These are phyloP conservation scores for Neosilurus mollespiculum DNA, from an alignment of 2,797 vertebrate species.

Conservation along the genomic window DNA sequence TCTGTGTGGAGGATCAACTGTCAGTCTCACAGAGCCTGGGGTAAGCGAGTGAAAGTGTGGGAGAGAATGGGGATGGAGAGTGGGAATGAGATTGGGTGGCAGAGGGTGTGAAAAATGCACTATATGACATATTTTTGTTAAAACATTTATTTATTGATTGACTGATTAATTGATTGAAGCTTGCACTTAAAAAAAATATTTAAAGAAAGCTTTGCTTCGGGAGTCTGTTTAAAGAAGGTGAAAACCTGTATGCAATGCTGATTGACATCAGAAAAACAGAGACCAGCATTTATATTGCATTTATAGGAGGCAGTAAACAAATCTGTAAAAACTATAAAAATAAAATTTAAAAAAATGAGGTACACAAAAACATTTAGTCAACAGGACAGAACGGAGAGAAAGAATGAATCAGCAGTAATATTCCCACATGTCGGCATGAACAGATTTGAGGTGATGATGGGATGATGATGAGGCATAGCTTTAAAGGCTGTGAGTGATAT, in stretches of 20 bases:
- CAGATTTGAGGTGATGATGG: background rate
- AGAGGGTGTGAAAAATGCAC: background rate
- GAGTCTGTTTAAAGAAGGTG: background rate
- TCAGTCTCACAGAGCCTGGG: slow-evolving; percentile 61
- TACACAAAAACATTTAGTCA: background rate
- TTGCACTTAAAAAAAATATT: slow-evolving; percentile 13
- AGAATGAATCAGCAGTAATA: background rate
- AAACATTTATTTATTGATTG: background rate
- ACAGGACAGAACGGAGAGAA: background rate
- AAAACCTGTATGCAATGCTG: background rate
- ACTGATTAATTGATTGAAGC: background rate
- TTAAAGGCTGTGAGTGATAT: background rate
- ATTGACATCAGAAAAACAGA: slow-evolving; percentile 3
- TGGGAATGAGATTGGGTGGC: background rate
- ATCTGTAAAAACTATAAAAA: background rate
- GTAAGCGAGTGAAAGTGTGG: slow-evolving; percentile 36
- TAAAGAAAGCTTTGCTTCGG: background rate
- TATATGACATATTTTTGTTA: background rate
- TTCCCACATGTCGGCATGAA: background rate
- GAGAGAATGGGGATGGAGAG: slow-evolving; percentile 41
- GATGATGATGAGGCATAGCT: background rate
- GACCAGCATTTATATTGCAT: too few relatives aligned
- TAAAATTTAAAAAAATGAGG: background rate
- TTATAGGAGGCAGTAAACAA: background rate
- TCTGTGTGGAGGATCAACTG: slow-evolving; percentile 59